These are phyloP conservation scores for Megalops cyprinoides DNA, from an alignment of 2,797 vertebrate genomes.

Conservation along the genomic window DNA sequence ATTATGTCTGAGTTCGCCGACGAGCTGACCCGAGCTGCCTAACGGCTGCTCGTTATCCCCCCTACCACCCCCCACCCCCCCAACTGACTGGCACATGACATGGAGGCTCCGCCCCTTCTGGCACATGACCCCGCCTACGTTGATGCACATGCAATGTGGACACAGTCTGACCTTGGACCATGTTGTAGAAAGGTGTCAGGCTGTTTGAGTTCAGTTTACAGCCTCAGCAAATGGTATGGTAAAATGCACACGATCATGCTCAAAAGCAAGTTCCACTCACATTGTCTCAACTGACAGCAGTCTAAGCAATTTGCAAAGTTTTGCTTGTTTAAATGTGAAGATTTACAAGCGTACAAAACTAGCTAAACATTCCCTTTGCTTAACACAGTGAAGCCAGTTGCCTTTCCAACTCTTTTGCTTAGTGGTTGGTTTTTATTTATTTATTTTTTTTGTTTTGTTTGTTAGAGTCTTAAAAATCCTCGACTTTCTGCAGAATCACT, in stretches of 20 bases:
- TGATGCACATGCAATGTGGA: no score
- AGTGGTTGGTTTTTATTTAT: constrained; percentile 45
- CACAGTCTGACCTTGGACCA: neutral
- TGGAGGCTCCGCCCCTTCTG: neutral
- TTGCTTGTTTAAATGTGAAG: constrained; percentile 28
- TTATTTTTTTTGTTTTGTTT: constrained; percentile 40
- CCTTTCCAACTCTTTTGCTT: constrained; percentile 35
- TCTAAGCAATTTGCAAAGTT: constrained; percentile 32
- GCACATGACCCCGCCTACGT: no score
- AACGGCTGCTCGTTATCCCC: constrained; percentile 14
- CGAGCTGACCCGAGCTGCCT: constrained; percentile 60
- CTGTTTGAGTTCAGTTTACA: neutral
- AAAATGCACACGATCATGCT: constrained; percentile 6
- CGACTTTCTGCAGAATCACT: constrained; percentile 11
- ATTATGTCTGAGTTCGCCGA: constrained; percentile 80
- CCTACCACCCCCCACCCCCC: neutral
- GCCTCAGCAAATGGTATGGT: constrained; percentile 16
- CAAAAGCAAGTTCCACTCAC: constrained; percentile 1
- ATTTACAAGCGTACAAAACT: constrained; percentile 48
- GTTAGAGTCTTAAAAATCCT: constrained; percentile 32
- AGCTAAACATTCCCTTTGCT: constrained; percentile 47
- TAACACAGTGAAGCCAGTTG: constrained; percentile 36
- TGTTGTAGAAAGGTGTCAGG: neutral
- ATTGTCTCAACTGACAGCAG: neutral
- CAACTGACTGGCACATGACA: neutral